These are phyloP conservation scores for Merluccius polli DNA, from an alignment of 2,797 vertebrate species.

Conservation along the genomic window DNA sequence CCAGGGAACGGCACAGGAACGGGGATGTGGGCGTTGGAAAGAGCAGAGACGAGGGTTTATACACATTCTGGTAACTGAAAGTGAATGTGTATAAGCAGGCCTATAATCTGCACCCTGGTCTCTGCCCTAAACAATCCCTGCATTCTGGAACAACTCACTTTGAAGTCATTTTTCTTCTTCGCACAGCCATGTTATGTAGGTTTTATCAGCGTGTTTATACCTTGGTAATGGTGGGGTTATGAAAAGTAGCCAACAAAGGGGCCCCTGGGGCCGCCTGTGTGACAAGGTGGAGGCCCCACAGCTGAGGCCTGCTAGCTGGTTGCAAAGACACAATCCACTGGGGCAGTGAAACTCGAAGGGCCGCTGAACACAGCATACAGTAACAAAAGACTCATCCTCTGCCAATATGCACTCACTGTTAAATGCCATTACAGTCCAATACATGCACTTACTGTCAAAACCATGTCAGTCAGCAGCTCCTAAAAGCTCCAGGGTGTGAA, in stretches of 20 bases:
- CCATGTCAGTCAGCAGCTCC: not conserved
- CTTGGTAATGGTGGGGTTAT: not conserved
- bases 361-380: not conserved
- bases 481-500: not conserved
- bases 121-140: slow-evolving; percentile 56
- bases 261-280: not conserved
- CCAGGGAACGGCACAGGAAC: slow-evolving; percentile 53
- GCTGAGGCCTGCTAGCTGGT: not conserved
- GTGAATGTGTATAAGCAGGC: slow-evolving; percentile 56
- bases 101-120: slow-evolving; percentile 46
- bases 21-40: slow-evolving; percentile 52
- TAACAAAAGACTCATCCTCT: not conserved
- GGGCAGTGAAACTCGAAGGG: not conserved
- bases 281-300: not conserved
- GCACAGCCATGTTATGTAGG: slow-evolving; percentile 1
- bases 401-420: not conserved
- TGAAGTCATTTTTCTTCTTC: slow-evolving; percentile 25
- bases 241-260: not conserved
- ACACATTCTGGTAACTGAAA: slow-evolving; percentile 51
- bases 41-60: slow-evolving; percentile 49
- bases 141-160: slow-evolving; percentile 32
- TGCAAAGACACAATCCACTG: not conserved
- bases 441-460: not conserved
- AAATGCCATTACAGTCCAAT: not conserved
- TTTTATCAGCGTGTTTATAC: not conserved